Percentiles rank a stretch among this genome's conserved stretches.
These are phyloP conservation scores for Apodemus agrarius DNA, from an alignment of 2,797 vertebrate genomes.

Conservation along the genomic window DNA sequence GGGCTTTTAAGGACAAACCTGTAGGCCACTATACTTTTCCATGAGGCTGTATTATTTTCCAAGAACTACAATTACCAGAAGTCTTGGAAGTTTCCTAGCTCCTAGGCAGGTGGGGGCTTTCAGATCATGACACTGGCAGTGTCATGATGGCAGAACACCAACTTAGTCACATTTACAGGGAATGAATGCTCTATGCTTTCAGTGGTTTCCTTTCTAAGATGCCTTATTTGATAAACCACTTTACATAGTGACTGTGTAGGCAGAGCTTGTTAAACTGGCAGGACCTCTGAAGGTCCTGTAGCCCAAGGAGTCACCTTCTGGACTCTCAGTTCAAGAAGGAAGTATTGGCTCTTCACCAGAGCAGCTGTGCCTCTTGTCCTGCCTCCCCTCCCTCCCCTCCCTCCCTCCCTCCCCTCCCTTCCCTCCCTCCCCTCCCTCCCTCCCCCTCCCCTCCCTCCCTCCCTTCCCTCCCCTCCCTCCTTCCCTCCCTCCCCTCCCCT, in stretches of 20 bases:
- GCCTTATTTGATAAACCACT: background rate
- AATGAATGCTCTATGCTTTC: background rate
- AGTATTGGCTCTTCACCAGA: background rate
- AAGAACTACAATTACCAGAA: background rate
- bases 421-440: no score
- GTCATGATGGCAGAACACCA: background rate
- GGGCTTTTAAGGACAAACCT: background rate
- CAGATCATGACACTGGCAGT: background rate
- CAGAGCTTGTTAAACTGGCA: background rate
- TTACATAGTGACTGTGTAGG: slow-evolving; percentile 6
- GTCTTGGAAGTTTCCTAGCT: background rate
- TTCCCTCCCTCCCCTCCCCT: no score
- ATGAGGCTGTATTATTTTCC: background rate
- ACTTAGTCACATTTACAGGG: background rate
- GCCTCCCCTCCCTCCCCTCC: no score
- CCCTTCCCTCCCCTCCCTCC: no score
- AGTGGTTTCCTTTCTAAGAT: slow-evolving; percentile 14
- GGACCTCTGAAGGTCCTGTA: background rate
- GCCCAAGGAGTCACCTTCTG: background rate
- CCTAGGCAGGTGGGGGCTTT: background rate
- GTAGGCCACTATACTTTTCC: background rate
- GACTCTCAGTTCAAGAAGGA: background rate
- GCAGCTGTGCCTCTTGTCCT: background rate
- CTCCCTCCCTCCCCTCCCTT: no score
- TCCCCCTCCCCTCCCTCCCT: no score